These are phyloP conservation scores for Anorthoa munda DNA, from an alignment of 2,888 invertebrate genomes.

Conservation along the genomic window DNA sequence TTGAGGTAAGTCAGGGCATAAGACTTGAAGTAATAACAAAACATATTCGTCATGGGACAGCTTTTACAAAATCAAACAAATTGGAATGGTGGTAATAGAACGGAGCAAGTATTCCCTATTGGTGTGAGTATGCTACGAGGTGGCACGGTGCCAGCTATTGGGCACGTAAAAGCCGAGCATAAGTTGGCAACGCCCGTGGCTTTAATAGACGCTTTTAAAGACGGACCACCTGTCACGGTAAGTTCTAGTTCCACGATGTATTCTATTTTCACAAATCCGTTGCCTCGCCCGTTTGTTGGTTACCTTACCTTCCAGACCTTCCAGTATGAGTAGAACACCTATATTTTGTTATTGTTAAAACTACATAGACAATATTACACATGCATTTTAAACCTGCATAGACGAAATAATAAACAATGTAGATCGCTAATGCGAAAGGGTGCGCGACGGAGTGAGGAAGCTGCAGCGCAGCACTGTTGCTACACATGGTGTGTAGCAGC, in stretches of 20 bases:
- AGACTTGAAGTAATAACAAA: constrained; percentile 8
- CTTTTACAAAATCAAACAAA: constrained; percentile 14
- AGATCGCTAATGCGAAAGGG: neutral
- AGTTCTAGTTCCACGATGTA: constrained; percentile 30
- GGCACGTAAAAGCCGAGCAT: constrained; percentile 18
- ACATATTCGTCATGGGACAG: neutral
- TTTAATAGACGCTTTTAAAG: constrained; percentile 29
- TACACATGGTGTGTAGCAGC: constrained; percentile 9
- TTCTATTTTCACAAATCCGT: constrained; percentile 9
- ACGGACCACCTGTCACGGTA: constrained; percentile 18
- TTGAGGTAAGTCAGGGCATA: neutral
- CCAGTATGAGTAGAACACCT: neutral
- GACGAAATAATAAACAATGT: neutral
- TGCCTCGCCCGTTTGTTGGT: neutral
- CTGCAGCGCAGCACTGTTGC: neutral
- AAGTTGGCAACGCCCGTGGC: constrained; percentile 30
- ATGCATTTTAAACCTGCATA: constrained; percentile 13
- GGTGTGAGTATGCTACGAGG: constrained; percentile 17
- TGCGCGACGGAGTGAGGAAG: neutral
- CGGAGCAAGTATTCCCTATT: constrained; percentile 18
- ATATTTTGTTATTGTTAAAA: neutral
- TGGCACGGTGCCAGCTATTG: constrained; percentile 53
- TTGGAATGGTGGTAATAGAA: constrained; percentile 12
- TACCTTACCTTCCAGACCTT: neutral
- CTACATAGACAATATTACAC: neutral